Percentiles rank a stretch among this genome's conserved stretches.
Evolutionary conservation across 2,797 vertebrate species (phyloP).

Genomic region (Carcharodon carcharias): DNA sequence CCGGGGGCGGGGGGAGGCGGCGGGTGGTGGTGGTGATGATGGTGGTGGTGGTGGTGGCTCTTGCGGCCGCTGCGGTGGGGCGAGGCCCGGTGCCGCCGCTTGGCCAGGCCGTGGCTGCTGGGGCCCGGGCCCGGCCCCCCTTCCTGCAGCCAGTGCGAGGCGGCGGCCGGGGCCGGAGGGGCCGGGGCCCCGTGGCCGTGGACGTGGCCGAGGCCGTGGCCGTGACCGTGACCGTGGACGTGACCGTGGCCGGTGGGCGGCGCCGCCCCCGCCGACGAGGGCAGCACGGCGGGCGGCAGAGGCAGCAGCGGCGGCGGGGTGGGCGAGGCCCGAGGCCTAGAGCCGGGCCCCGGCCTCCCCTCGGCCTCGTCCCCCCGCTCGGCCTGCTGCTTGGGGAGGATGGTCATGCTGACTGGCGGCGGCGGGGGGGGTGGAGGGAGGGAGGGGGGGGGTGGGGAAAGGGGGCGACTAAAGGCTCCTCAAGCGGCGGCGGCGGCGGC

Average conservation of each 20-base stretch:
- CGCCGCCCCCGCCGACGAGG: no score
- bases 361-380: not conserved
- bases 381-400: conserved; percentile 7
- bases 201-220: not conserved
- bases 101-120: conserved; percentile 46
- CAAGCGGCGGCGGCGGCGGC: not conserved
- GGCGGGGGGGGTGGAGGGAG: no score
- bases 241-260: no score
- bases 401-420: not conserved
- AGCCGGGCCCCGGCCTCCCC: not conserved
- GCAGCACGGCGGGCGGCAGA: no score
- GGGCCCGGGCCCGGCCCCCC: conserved; percentile 55
- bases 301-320: not conserved
- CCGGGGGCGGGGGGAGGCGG: conserved; percentile 39
- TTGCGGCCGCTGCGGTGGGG: conserved; percentile 31
- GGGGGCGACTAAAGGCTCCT: no score
- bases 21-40: conserved; percentile 32
- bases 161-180: conserved; percentile 68
- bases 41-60: not conserved
- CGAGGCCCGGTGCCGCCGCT: conserved; percentile 64
- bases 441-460: no score
- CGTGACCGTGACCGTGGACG: no score
- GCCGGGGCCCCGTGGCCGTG: not conserved
- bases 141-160: conserved; percentile 55
- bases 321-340: not conserved